phyloP scores from a whole-genome alignment of 2,113 vertebrate species.

The Prionailurus viverrinus region DNA sequence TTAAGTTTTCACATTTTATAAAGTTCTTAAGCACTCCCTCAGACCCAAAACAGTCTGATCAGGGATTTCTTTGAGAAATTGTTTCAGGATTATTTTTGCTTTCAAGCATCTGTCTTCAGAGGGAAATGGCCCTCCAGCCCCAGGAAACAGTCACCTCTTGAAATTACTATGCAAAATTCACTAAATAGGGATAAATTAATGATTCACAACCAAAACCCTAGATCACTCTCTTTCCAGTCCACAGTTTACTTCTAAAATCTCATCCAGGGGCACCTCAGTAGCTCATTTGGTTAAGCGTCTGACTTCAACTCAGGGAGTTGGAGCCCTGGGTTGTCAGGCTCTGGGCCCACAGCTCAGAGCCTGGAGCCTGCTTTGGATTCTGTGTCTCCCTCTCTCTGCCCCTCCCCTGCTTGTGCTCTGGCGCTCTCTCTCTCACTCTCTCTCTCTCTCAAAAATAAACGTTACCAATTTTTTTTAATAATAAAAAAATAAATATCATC shows the following conservation, averaged over 20 bases:
- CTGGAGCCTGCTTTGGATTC: no score
- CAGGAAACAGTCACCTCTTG: conserved; percentile 12
- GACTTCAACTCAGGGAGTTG: no score
- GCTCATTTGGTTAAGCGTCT: no score
- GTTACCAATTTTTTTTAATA: no score
- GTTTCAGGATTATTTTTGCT: neutral
- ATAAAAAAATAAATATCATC: neutral
- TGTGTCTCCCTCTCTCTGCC: no score
- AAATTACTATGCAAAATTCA: neutral
- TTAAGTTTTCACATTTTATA: conserved; percentile 58
- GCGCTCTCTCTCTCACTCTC: no score
- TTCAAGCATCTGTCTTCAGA: neutral
- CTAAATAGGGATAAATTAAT: neutral
- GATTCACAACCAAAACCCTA: neutral
- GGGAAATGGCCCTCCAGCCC: neutral
- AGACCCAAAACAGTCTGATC: neutral
- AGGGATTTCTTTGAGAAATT: neutral
- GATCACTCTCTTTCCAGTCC: neutral
- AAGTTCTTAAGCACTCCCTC: neutral
- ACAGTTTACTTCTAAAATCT: conserved; percentile 8
- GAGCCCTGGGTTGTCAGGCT: no score
- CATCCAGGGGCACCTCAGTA: no score
- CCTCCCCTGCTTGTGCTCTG: no score
- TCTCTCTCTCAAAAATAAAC: no score
- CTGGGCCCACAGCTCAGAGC: no score